phyloP scores from a whole-genome alignment of 2,113 vertebrate genomes.

The Lichenostomus cassidix region DNA sequence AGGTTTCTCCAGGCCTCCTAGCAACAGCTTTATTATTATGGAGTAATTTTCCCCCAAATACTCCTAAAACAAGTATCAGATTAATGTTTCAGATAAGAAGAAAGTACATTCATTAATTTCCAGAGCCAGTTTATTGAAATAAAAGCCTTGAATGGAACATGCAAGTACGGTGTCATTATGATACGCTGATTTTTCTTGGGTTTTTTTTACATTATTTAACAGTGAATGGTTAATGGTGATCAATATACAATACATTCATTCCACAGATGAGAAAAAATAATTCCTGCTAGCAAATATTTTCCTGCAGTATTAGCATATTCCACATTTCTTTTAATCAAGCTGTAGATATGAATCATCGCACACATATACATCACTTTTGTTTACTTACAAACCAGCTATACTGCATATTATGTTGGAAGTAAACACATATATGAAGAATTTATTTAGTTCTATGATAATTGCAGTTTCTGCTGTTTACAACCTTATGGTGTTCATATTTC shows the following conservation, averaged over 20 bases:
- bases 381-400: neutral
- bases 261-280: neutral
- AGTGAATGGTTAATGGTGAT: neutral
- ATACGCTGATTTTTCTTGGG: neutral
- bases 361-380: neutral
- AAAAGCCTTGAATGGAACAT: neutral
- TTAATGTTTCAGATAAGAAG: slow-evolving; percentile 32
- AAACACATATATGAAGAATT: neutral
- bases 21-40: slow-evolving; percentile 43
- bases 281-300: neutral
- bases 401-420: neutral
- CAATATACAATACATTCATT: neutral
- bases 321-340: neutral
- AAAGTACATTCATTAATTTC: slow-evolving; percentile 33
- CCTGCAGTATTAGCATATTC: neutral
- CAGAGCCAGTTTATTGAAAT: neutral
- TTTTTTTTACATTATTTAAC: neutral
- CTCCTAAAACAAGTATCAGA: slow-evolving; percentile 24
- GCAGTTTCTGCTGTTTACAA: neutral
- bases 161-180: neutral
- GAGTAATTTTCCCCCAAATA: slow-evolving; percentile 33
- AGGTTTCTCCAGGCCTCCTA: slow-evolving; percentile 41
- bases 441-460: neutral
- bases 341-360: neutral
- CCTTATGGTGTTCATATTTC: neutral